phyloP scores from a whole-genome alignment of 2,888 invertebrate species.

The Timandra comae region DNA sequence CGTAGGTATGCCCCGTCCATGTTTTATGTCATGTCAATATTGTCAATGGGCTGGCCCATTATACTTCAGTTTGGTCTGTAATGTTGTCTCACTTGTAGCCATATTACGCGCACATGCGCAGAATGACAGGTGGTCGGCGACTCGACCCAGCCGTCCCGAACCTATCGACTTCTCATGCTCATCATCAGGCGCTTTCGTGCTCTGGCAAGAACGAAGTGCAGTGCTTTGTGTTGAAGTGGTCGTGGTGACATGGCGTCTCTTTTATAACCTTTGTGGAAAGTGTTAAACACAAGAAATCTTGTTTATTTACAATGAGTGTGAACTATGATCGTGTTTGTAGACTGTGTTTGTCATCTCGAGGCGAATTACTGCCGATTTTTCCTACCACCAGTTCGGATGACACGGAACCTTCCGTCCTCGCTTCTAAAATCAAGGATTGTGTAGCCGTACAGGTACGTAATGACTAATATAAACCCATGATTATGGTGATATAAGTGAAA shows the following conservation, averaged over 20 bases:
- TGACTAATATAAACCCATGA: slow-evolving; percentile 43
- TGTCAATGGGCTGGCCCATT: too few species aligned
- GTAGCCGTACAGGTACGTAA: slow-evolving; percentile 81
- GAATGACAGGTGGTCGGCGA: slow-evolving; percentile 77
- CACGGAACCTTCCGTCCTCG: slow-evolving; percentile 73
- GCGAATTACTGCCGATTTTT: slow-evolving; percentile 79
- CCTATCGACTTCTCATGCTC: slow-evolving; percentile 77
- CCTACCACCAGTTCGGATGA: slow-evolving; percentile 74
- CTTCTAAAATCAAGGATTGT: slow-evolving; percentile 79
- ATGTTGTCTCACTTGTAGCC: slow-evolving; percentile 60
- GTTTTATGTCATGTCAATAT: too few species aligned
- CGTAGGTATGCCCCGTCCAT: too few species aligned
- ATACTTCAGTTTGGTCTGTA: slow-evolving; percentile 34
- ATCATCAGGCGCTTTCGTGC: slow-evolving; percentile 77
- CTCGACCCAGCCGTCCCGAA: slow-evolving; percentile 72
- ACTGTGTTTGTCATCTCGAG: slow-evolving; percentile 79
- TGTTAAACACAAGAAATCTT: slow-evolving; percentile 47
- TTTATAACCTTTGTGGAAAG: slow-evolving; percentile 56
- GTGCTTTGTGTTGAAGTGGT: slow-evolving; percentile 75
- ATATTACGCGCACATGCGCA: slow-evolving; percentile 77
- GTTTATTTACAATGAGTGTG: slow-evolving; percentile 75
- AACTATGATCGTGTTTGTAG: slow-evolving; percentile 78
- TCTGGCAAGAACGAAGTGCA: slow-evolving; percentile 73
- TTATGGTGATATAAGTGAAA: slow-evolving; percentile 67
- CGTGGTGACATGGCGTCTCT: slow-evolving; percentile 75